Evolutionary conservation across 2,888 invertebrate species (phyloP).

Genomic region (Harpalus rufipes): DNA sequence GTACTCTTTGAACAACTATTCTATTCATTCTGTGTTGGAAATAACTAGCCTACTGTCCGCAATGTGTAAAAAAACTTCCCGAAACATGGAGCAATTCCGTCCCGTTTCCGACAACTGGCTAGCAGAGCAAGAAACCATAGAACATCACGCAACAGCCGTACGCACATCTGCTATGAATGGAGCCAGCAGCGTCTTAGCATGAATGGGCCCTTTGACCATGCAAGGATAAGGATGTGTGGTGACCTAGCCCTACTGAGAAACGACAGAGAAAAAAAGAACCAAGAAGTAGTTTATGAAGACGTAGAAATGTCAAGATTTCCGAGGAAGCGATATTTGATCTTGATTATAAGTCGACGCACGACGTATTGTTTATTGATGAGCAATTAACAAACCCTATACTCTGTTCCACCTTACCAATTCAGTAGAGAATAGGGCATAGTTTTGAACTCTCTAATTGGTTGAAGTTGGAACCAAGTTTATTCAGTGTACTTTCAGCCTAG

Average conservation of each 20-base stretch:
- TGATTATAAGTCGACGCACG: too few species aligned
- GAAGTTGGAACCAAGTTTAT: too few species aligned
- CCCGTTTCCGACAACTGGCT: neutral
- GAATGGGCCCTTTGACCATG: neutral
- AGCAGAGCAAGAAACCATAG: neutral
- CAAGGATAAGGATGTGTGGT: neutral
- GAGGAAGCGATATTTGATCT: neutral
- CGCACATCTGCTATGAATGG: neutral
- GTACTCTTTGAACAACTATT: too few species aligned
- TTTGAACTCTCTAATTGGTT: too few species aligned
- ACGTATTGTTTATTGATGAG: too few species aligned
- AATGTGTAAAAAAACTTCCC: slow-evolving; percentile 2
- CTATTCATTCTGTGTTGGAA: neutral
- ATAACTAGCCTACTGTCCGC: neutral
- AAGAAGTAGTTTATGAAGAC: neutral
- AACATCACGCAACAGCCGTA: neutral
- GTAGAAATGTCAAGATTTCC: neutral
- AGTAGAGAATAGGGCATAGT: too few species aligned
- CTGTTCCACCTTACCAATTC: too few species aligned
- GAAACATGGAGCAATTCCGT: neutral
- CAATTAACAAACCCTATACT: too few species aligned
- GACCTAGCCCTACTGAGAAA: slow-evolving; percentile 1
- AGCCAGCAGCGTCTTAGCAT: neutral
- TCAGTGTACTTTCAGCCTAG: too few species aligned
- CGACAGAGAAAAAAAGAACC: neutral